phyloP scores from a whole-genome alignment of 1,140 invertebrate species.

The Mercenaria mercenaria region DNA sequence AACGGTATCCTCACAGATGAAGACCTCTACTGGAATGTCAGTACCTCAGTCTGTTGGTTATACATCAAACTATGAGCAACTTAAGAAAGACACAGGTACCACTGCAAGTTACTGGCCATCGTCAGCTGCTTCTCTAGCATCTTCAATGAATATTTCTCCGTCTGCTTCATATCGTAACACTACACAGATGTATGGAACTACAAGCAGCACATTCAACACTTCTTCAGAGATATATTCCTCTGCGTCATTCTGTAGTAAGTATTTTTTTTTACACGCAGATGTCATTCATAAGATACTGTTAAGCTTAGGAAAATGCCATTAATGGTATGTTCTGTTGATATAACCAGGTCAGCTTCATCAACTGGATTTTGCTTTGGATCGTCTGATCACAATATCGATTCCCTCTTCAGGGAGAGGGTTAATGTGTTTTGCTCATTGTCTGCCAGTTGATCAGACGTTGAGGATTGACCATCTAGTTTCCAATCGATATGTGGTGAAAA shows the following conservation, averaged over 20 bases:
- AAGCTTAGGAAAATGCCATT: too few relatives aligned
- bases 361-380: too few relatives aligned
- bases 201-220: neutral
- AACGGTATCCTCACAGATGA: neutral
- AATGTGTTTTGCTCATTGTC: too few relatives aligned
- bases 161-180: neutral
- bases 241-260: neutral
- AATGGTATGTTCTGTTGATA: too few relatives aligned
- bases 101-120: constrained; percentile 6
- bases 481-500: too few relatives aligned
- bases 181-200: neutral
- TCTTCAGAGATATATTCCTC: neutral
- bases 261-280: neutral
- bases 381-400: too few relatives aligned
- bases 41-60: neutral
- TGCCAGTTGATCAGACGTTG: too few relatives aligned
- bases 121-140: neutral
- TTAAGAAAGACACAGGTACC: neutral
- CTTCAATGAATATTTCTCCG: neutral
- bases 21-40: neutral
- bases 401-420: too few relatives aligned
- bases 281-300: too few relatives aligned
- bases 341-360: too few relatives aligned
- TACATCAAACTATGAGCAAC: neutral
- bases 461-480: too few relatives aligned